Evolutionary conservation across 2,113 vertebrate genomes (phyloP).

Genomic region (Trichomycterus rosablanca): DNA sequence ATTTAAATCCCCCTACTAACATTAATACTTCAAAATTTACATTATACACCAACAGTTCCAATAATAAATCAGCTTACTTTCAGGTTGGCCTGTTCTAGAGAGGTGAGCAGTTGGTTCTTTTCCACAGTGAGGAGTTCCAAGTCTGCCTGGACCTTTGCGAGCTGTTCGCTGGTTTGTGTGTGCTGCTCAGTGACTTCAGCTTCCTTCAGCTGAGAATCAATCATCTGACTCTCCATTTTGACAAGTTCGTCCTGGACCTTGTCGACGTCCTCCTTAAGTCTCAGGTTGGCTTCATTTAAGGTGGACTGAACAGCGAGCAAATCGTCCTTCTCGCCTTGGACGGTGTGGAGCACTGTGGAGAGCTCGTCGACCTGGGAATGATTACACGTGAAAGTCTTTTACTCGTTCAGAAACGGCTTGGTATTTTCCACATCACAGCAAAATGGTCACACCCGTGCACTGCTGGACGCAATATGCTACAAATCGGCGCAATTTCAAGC

Average conservation of each 20-base stretch:
- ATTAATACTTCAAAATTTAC: too few species aligned
- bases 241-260: conserved; percentile 12
- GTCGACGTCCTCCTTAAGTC: conserved; percentile 8
- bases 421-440: too few species aligned
- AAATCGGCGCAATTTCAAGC: too few species aligned
- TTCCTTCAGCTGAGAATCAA: conserved; percentile 38
- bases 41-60: too few species aligned
- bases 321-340: neutral
- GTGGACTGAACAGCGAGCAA: neutral
- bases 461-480: too few species aligned
- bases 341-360: neutral
- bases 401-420: too few species aligned
- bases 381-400: too few species aligned
- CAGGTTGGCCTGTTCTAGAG: conserved; percentile 18
- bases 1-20: too few species aligned
- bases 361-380: conserved; percentile 15
- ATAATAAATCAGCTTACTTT: conserved; percentile 20
- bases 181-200: conserved; percentile 20
- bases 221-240: conserved; percentile 29
- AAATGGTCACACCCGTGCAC: too few species aligned
- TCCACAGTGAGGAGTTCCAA: conserved; percentile 5
- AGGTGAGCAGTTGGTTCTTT: neutral
- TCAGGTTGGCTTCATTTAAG: neutral
- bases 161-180: conserved; percentile 10
- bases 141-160: conserved; percentile 12